phyloP scores from a whole-genome alignment of 2,888 invertebrate genomes.

The Tipula helvola region DNA sequence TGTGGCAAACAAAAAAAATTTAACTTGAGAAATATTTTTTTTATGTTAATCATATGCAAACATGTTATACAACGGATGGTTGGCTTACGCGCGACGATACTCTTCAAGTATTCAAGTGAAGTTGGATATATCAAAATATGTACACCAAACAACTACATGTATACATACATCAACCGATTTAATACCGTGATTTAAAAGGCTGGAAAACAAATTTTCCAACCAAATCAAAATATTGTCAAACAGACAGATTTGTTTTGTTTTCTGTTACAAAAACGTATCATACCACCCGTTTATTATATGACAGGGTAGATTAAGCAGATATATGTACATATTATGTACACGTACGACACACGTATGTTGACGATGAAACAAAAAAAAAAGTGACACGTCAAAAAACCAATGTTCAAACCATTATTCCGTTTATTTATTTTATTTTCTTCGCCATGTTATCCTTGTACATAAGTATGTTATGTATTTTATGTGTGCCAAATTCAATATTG shows the following conservation, averaged over 20 bases:
- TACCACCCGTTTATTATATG: not conserved
- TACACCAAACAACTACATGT: not conserved
- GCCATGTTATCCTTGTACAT: not conserved
- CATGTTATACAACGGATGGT: not conserved
- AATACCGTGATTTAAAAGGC: not conserved
- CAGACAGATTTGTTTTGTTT: not conserved
- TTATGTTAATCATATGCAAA: not conserved
- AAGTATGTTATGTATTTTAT: not conserved
- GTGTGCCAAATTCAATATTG: not conserved
- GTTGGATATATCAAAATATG: not conserved
- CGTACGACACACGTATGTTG: not conserved
- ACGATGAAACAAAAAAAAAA: not conserved
- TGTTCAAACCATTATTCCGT: not conserved
- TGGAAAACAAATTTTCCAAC: not conserved
- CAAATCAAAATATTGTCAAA: not conserved
- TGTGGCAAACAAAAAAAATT: not conserved
- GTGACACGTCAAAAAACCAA: not conserved
- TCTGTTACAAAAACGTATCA: not conserved
- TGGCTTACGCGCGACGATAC: not conserved
- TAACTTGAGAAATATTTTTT: not conserved
- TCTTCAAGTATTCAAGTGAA: not conserved
- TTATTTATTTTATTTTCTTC: not conserved
- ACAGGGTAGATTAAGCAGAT: not conserved
- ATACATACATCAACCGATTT: not conserved
- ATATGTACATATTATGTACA: not conserved